Evolutionary conservation across 2,113 vertebrate species (phyloP).

Genomic region (Pseudonaja textilis): DNA sequence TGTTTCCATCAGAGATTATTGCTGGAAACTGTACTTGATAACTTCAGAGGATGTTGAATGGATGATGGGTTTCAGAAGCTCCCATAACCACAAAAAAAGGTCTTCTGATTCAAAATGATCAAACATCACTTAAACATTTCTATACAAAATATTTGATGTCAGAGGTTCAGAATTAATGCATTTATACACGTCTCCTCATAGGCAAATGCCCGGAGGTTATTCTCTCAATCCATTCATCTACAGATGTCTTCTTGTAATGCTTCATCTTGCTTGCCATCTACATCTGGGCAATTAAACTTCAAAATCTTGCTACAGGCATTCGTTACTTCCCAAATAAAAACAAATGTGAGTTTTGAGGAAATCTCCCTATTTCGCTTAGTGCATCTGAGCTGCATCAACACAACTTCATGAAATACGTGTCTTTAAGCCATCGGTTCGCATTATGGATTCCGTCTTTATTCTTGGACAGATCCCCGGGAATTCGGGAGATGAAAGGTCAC

Average conservation of each 20-base stretch:
- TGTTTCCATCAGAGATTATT: conserved; percentile 51
- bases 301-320: conserved; percentile 46
- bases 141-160: conserved; percentile 55
- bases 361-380: conserved; percentile 1
- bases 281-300: conserved; percentile 64
- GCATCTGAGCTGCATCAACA: background rate
- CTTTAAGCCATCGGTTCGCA: background rate
- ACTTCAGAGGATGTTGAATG: conserved; percentile 60
- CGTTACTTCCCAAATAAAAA: conserved; percentile 55
- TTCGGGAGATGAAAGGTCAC: background rate
- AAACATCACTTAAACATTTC: conserved; percentile 60
- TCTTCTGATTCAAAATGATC: conserved; percentile 62
- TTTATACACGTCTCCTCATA: conserved; percentile 45
- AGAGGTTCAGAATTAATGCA: conserved; percentile 59
- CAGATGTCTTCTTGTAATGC: conserved; percentile 38
- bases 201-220: conserved; percentile 48
- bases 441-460: conserved; percentile 1
- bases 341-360: conserved; percentile 22
- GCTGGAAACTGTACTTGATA: conserved; percentile 46
- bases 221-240: conserved; percentile 47
- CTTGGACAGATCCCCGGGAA: background rate
- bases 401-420: background rate
- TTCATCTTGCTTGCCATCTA: conserved; percentile 1
- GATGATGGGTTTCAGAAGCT: conserved; percentile 56
- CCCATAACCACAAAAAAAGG: conserved; percentile 67